Base-by-base conservation (phyloP, 2,113 vertebrate species). In the Heterocephalus glaber region DNA sequence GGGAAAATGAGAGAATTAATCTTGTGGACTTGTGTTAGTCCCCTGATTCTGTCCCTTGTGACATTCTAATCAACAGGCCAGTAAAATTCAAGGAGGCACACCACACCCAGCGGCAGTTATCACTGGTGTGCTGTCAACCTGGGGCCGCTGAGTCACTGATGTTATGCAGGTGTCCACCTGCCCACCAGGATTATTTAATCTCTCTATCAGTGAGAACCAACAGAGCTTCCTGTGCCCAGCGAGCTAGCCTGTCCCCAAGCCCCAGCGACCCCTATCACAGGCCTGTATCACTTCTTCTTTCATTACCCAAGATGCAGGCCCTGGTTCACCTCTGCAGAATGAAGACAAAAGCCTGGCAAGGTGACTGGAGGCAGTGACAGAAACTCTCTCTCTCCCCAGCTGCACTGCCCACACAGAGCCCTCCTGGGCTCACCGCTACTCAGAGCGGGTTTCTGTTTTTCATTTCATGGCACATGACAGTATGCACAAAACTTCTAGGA, bases 171-270 rank as follows among this genome's bases (percentile, higher is more conserved):
- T 87, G 84, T n/a, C 94, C 61, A 63, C 83, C 90, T 74, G 38
- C 65, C 85, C 33, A 24, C 56, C 82, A 74, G 74, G 76, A 88
- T 96, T 77, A 97, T 94, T 95, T 89, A 92, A 82, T 90, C 92
- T 90, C 92, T 96, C 96, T 79, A 86, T 92, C 90, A 79, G 8
- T 4, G 58, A 88, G 85, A 88, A 70, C 70, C 66, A 56, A 26
- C 2, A 74, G 35, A 14, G 84, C 80, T 96, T 96, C 89, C 96
- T 92, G 86, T 17, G 70, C 61, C 63, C 60, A 5, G 65, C 3
- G 19, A 61, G 89, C 33, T 49, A 63, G 93, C 49, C 54, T 58
- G 76, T 74, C 93, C 72, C 63, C 84, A 89, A 89, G 90, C 28
- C 52, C 70, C 91, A 92, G 79, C 79, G 56, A 61, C 89, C 35